A percentile compares a stretch with the other conserved stretches of the same genome.
These are phyloP conservation scores for Zhuqinia jingwanae DNA, from an alignment of 2,888 invertebrate species.

Conservation along the genomic window DNA sequence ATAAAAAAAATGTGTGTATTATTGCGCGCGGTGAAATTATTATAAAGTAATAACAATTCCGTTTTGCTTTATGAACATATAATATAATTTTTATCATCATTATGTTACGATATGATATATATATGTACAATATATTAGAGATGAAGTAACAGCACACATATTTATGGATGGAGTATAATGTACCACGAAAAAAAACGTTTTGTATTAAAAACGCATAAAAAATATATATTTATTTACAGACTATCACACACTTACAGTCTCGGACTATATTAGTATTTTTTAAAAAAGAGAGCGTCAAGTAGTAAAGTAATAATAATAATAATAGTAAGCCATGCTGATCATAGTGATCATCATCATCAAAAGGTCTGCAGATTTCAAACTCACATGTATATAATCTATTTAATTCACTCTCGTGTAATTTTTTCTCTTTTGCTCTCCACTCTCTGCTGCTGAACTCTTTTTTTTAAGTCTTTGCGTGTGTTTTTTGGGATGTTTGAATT, in stretches of 20 bases:
- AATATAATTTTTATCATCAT: not conserved
- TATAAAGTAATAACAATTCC: slow-evolving; percentile 27
- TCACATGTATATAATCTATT: slow-evolving; percentile 15
- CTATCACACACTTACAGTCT: not conserved
- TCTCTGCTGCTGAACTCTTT: slow-evolving; percentile 30
- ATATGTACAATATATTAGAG: too few relatives aligned
- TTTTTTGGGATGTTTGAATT: slow-evolving; percentile 26
- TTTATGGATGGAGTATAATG: not conserved
- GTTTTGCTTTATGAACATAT: slow-evolving; percentile 67
- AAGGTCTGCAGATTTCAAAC: not conserved
- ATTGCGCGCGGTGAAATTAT: slow-evolving; percentile 17
- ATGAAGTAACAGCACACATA: not conserved
- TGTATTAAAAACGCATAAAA: slow-evolving; percentile 33
- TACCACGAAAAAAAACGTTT: slow-evolving; percentile 45
- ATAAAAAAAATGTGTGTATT: slow-evolving; percentile 6
- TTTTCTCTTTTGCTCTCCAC: not conserved
- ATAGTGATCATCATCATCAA: too few relatives aligned
- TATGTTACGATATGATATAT: not conserved
- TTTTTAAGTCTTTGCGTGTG: slow-evolving; percentile 34
- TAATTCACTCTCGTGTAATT: slow-evolving; percentile 26
- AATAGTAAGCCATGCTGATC: slow-evolving; percentile 16
- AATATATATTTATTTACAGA: slow-evolving; percentile 34
- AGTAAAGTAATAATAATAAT: too few relatives aligned
- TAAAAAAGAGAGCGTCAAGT: slow-evolving; percentile 28
- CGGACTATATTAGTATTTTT: too few relatives aligned